Evolutionary conservation across 2,113 vertebrate species (phyloP).

Genomic region (Mustela nigripes): DNA sequence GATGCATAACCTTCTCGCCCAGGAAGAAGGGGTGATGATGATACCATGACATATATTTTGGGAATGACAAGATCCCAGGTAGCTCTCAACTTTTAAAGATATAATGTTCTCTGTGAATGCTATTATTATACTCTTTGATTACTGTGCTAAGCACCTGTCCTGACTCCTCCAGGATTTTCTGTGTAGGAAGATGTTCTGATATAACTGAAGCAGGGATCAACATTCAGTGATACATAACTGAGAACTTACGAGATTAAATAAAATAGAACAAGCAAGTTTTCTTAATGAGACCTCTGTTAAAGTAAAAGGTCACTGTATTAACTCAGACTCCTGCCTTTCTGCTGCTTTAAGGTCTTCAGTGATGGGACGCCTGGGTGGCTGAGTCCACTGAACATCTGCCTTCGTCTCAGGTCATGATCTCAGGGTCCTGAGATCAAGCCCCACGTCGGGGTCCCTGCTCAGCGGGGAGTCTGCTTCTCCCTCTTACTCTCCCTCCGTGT

Average conservation of each 20-base stretch:
- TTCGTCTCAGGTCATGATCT: too few relatives aligned
- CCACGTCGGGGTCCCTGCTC: too few relatives aligned
- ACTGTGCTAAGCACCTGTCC: not conserved
- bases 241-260: not conserved
- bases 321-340: not conserved
- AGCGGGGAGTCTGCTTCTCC: too few relatives aligned
- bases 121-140: not conserved
- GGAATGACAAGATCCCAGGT: not conserved
- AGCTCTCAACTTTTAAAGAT: not conserved
- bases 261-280: not conserved
- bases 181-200: not conserved
- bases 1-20: not conserved
- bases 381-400: too few relatives aligned
- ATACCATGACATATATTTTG: not conserved
- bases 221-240: not conserved
- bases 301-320: not conserved
- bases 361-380: too few relatives aligned
- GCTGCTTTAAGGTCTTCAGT: not conserved
- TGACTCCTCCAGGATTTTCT: not conserved
- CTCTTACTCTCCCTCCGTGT: too few relatives aligned
- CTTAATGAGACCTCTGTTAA: not conserved
- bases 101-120: not conserved
- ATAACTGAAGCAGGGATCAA: not conserved
- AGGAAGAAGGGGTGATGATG: not conserved
- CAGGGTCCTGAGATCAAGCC: too few relatives aligned